A percentile compares a stretch with the other conserved stretches of the same genome.
Evolutionary conservation across 2,113 vertebrate genomes (phyloP).

Genomic region (Sula dactylatra): DNA sequence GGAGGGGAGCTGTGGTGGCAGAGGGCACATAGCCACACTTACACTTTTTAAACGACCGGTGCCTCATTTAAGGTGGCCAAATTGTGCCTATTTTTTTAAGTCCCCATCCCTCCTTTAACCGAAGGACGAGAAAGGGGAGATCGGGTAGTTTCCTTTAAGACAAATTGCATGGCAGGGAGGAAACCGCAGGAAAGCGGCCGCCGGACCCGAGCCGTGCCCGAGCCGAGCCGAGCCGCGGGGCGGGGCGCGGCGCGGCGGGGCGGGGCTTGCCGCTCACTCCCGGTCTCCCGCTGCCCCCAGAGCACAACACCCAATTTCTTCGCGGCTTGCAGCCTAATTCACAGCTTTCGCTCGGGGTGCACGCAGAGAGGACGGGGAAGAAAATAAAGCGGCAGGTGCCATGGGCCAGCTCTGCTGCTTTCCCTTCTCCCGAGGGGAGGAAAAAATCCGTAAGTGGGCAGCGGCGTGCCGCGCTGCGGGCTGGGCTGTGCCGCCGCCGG

Average conservation of each 20-base stretch:
- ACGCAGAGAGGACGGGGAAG: constrained; percentile 11
- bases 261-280: not conserved
- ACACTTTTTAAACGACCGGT: not conserved
- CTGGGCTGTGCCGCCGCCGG: not conserved
- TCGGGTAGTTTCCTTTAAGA: not conserved
- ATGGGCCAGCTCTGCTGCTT: constrained; percentile 98
- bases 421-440: constrained; percentile 88
- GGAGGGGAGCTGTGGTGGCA: not conserved
- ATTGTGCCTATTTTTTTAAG: not conserved
- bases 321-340: not conserved
- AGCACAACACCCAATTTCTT: constrained; percentile 28
- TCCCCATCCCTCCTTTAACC: not conserved
- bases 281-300: not conserved
- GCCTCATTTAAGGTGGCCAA: not conserved
- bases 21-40: not conserved
- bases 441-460: constrained; percentile 90
- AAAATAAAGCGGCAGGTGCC: constrained; percentile 64
- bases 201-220: too few species aligned
- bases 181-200: not conserved
- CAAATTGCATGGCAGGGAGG: not conserved
- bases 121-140: not conserved
- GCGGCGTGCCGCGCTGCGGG: not conserved
- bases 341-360: constrained; percentile 33
- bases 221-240: not conserved
- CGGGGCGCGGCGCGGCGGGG: not conserved